These are phyloP conservation scores for Athalia circularis DNA, from an alignment of 2,888 invertebrate genomes.

Conservation along the genomic window DNA sequence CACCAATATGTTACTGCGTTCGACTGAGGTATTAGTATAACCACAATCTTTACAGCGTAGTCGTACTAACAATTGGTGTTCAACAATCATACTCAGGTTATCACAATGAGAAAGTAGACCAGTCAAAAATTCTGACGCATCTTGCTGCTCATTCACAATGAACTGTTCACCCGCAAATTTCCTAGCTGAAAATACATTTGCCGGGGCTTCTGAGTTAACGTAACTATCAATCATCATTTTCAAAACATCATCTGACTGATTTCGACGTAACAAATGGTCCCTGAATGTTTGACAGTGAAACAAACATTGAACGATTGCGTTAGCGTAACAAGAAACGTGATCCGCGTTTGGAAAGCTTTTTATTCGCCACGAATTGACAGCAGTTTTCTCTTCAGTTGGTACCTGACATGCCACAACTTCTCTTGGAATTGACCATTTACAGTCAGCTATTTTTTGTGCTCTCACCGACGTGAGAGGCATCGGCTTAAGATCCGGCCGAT, in stretches of 20 bases:
- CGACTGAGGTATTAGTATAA: not conserved
- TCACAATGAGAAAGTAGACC: slow-evolving; percentile 9
- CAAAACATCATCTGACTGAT: too few relatives aligned
- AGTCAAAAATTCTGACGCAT: slow-evolving; percentile 35
- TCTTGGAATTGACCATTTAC: not conserved
- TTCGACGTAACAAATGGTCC: too few relatives aligned
- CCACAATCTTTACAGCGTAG: slow-evolving; percentile 9
- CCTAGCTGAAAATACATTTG: slow-evolving; percentile 5
- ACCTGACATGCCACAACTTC: not conserved
- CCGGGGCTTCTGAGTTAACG: not conserved
- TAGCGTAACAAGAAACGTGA: too few relatives aligned
- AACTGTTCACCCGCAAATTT: slow-evolving; percentile 21
- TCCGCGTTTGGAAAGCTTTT: too few relatives aligned
- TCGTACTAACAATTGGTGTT: not conserved
- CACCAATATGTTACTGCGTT: not conserved
- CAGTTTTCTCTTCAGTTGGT: too few relatives aligned
- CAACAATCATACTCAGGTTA: not conserved
- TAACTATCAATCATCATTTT: slow-evolving; percentile 8
- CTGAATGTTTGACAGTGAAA: too few relatives aligned
- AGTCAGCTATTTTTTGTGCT: slow-evolving; percentile 47
- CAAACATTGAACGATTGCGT: too few relatives aligned
- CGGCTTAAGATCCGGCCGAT: too few relatives aligned
- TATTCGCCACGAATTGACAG: too few relatives aligned
- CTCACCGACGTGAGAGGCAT: not conserved
- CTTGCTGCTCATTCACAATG: slow-evolving; percentile 13